These are phyloP conservation scores for Spinus olivaceus DNA, from an alignment of 2,797 vertebrate species.

Conservation along the genomic window DNA sequence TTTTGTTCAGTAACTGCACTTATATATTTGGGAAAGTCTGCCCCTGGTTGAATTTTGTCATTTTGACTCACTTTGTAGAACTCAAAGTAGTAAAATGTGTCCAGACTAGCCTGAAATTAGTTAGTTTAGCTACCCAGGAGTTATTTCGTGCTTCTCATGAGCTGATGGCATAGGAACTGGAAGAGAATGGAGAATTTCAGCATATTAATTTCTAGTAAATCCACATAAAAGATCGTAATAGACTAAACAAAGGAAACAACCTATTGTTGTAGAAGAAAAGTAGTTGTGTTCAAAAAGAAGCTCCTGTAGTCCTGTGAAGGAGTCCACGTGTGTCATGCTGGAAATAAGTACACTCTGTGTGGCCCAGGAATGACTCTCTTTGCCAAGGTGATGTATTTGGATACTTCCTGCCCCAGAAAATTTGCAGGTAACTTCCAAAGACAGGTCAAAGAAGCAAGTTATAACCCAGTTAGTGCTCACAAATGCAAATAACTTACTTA, in stretches of 20 bases:
- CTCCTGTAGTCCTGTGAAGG: background rate
- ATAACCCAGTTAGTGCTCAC: background rate
- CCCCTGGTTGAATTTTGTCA: background rate
- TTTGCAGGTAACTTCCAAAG: background rate
- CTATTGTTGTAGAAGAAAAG: background rate
- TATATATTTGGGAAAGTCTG: background rate
- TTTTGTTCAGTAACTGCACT: background rate
- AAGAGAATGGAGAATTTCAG: background rate
- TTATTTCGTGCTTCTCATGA: background rate
- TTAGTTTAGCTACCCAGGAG: background rate
- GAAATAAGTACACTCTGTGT: background rate
- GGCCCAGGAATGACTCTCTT: background rate
- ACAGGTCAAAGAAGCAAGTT: background rate
- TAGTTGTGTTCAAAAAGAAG: background rate
- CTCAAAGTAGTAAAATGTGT: background rate
- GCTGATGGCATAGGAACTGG: background rate
- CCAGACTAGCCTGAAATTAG: background rate
- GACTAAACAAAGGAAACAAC: background rate
- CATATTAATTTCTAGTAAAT: background rate
- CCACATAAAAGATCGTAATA: background rate
- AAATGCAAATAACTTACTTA: background rate
- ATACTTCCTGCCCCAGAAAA: background rate
- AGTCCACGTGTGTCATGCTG: background rate
- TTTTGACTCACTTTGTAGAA: background rate
- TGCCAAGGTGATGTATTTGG: background rate